Evolutionary conservation across 1,140 invertebrate species (phyloP), one percentile per base, ranked within the genome.

Genomic region (Laodelphax striatellus): DNA sequence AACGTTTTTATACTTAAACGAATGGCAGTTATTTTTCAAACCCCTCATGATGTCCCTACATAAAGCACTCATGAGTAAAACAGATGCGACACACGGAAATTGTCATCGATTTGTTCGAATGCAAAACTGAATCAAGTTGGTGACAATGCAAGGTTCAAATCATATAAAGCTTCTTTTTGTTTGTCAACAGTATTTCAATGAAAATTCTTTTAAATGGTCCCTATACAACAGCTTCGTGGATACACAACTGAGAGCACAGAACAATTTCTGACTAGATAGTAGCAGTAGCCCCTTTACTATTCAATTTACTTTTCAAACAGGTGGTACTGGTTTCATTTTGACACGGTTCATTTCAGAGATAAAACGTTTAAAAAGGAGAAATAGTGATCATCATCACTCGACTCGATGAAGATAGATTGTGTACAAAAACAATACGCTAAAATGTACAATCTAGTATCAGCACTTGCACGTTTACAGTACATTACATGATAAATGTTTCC

Each of bases 21-120:
- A 60, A 60, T 60, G 58, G 58, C 58, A 60, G 58, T 60, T 31
- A 60, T 60, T 60, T 50, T 50, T 50, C 46, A 50, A 50, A 52
- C 58, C 53, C 58, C 46, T 60, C 58, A 60, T 60, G 58, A 52
- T 60, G 46, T 60, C 58, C 53, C 58, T 60, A 60, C 58, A 60
- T 60, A 60, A 60, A 60, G 58, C 58, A 60, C 50, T 53, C 58
- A 50, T 58, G 57, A 58, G 50, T 46, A 21, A 44, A 31, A 50
- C 52, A 59, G 44, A 46, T 17, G 24, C 28, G 53, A 50, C 46
- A 50, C 46, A 50, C 46, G 16, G 6, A 11, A 50, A 50, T 38
- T 19, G 46, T 50, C 46, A 19, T 22, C 21, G 46, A 50, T 50
- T 50, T 50, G 21, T 50, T 50, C 16, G 21, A 17, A 22, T 50